A percentile compares a stretch with the other conserved stretches of the same genome.
Conservation (phyloP, 23 tunicate species). For the Trididemnum nubilum region DNA sequence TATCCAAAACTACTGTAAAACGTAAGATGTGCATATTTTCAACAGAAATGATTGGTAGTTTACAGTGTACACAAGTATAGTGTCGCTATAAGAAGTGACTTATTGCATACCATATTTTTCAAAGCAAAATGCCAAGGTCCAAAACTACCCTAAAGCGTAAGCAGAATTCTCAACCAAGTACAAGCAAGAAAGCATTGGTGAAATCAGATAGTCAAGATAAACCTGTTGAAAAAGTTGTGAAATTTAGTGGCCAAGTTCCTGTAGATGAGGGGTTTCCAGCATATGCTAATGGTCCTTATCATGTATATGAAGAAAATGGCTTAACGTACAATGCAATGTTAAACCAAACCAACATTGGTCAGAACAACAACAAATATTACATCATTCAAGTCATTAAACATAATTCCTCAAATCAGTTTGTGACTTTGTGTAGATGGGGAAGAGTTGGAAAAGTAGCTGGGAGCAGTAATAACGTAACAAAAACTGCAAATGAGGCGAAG, state of each 20-base stretch:
- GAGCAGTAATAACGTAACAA: conserved; percentile 5
- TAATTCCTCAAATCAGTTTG: conserved; percentile 24
- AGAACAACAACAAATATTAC: conserved; percentile 78
- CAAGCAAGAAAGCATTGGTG: not conserved
- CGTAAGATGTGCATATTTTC: no score
- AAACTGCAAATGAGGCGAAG: conserved; percentile 19
- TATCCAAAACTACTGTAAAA: no score
- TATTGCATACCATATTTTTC: no score
- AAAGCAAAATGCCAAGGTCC: not conserved
- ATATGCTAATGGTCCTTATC: conserved; percentile 29
- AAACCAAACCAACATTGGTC: conserved; percentile 74
- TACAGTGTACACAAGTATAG: no score
- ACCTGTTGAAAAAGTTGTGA: conserved; percentile 26
- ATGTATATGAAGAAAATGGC: conserved; percentile 43
- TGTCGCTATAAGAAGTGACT: no score
- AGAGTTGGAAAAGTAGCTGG: conserved; percentile 75
- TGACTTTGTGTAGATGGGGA: conserved; percentile 75
- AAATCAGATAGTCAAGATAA: not conserved
- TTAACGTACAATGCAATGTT: conserved; percentile 60
- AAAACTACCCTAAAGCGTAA: conserved; percentile 8
- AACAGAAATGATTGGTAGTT: no score
- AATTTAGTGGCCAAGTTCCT: conserved; percentile 53
- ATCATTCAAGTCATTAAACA: conserved; percentile 60
- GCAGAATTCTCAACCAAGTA: not conserved
- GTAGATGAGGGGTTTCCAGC: conserved; percentile 57